Base-by-base conservation (phyloP, 1,140 invertebrate species). In the Bombus waltoni region DNA sequence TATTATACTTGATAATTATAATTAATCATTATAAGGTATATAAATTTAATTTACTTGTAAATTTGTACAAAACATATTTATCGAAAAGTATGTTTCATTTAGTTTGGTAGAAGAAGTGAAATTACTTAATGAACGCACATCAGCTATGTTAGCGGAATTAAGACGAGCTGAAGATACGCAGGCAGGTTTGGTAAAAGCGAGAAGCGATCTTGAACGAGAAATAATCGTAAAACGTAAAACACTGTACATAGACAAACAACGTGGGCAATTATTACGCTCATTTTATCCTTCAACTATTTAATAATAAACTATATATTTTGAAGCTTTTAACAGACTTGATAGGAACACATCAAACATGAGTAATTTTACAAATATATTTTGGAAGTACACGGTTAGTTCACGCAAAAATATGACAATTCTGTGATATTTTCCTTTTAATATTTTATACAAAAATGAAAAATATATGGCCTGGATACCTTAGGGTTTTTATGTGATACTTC, bases 51-150 rank as follows among this genome's bases (percentile, higher is more conserved):
- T 18, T 40, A 13, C 25, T 59, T 79, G 2, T 47, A 6, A 25
- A 35, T 75, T 11, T 59, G 35, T 8, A 47, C 5, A 8, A 57
- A 32, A 35, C 6, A n/a, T 32, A 42, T 71, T 71, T 65, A 38
- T 59, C 25, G 22, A 2, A 4, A 44, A 53, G 0, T 74, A 68
- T 81, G 68, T 77, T 72, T 74, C 70, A 13, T 93, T 40, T 79
- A 96, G 96, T 15, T 95, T 98, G n/a, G 96, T 98, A 62, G 96
- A 97, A 59, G 97, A 97, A 93, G 97, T 97, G 0, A 97, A 97
- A 92, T 96, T 94, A 59, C 96, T 97, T 42, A 95, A 96, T 59
- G 97, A 97, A 87, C 96, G 96, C 42, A 96, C 97, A 0, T 96
- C 97, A 0, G 96, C 96, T 15, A 93, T 98, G 83, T 93, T 95